Evolutionary conservation across 2,113 vertebrate genomes (phyloP), one percentile per base, ranked within the genome.

Genomic region (Sinocyclocheilus grahami): DNA sequence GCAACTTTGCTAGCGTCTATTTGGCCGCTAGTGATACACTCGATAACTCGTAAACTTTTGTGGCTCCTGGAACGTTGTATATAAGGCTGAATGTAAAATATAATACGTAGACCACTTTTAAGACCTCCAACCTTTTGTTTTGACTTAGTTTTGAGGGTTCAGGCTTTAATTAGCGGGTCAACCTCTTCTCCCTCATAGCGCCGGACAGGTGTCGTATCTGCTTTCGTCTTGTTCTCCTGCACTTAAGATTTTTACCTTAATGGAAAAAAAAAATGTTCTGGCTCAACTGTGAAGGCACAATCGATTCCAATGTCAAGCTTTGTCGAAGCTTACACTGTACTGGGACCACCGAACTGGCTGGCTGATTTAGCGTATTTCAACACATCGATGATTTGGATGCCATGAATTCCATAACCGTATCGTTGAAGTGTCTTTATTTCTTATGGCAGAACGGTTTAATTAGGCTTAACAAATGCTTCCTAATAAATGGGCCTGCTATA

Each of bases 361-460:
- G 27, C 77, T 78, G 30, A 58, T 79, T 79, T 24, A 55, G 75
- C 48, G 51, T 27, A 78, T 77, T 30, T 30, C 4, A 63, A 63
- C 58, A 80, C 22, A 62, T 55, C 48, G 18, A 22, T 8, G 11
- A 79, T 79, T 46, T 63, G 78, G 53, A 55, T 22, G 55, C 55
- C 53, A 63, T 63, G 6, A 13, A 53, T 78, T 30, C 14, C 55
- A 79, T 8, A 18, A 46, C 7, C 12, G 53, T 39, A 2, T 69
- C 46, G 65, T 53, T 27, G 13, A 51, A 6, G 39, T 51, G 74
- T 12, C 18, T 72, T 20, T 75, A n/a, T 22, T 46, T 75, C 42
- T 22, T 4, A 20, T 69, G 9, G 55, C 8, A 8, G 53, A 39
- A 4, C 4, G 11, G 22, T 53, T 83, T 55, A 58, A 72, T 83